Conservation (phyloP, 1,140 invertebrate genomes). For the Cephus cinctus region DNA sequence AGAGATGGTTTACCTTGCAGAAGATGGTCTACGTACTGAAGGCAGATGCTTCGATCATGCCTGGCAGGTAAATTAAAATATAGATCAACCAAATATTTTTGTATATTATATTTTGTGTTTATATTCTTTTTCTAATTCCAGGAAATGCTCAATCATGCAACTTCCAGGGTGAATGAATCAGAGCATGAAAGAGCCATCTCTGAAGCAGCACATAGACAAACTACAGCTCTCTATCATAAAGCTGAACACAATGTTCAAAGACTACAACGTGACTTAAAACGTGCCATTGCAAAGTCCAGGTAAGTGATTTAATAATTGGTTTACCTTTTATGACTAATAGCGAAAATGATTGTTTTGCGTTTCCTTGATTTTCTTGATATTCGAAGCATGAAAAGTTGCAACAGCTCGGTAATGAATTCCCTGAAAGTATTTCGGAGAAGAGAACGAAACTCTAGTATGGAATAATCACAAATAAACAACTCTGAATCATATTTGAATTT, state of each 20-base stretch:
- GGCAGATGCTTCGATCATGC: slow-evolving; percentile 75
- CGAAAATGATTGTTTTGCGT: no score
- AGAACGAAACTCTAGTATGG: no score
- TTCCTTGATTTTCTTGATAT: no score
- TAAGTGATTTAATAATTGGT: no score
- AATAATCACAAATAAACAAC: no score
- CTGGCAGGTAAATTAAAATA: slow-evolving; percentile 70
- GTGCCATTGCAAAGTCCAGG: slow-evolving; percentile 72
- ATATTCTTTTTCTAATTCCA: slow-evolving; percentile 16
- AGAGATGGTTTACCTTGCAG: slow-evolving; percentile 90
- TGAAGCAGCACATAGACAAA: slow-evolving; percentile 67
- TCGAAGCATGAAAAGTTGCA: no score
- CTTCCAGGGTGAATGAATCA: slow-evolving; percentile 78
- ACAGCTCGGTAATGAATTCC: no score
- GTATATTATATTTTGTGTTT: not conserved
- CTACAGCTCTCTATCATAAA: slow-evolving; percentile 64
- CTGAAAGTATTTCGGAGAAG: no score
- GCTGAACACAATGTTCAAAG: slow-evolving; percentile 65
- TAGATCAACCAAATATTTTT: slow-evolving; percentile 2
- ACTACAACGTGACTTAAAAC: slow-evolving; percentile 68
- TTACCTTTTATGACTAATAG: no score
- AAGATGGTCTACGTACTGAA: slow-evolving; percentile 75
- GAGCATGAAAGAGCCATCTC: slow-evolving; percentile 70
- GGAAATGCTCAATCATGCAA: slow-evolving; percentile 97
- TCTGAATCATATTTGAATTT: no score